These are phyloP conservation scores for Choloepus hoffmanni DNA, from an alignment of 2,113 vertebrate genomes.

Conservation along the genomic window DNA sequence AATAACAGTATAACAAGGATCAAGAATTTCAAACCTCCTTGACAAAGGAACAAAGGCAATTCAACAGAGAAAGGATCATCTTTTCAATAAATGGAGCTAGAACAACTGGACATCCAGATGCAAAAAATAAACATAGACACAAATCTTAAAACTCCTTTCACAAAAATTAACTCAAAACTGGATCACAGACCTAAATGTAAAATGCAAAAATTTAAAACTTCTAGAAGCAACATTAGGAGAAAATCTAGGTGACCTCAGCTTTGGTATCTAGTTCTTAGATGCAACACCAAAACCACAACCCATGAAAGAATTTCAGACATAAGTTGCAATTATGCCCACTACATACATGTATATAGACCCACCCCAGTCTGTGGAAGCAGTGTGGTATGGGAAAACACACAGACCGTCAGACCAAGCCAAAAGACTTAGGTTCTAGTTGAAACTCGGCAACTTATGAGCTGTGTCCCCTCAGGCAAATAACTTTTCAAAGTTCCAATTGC, in stretches of 20 bases:
- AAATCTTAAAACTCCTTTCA: neutral
- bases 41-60: conserved; percentile 2
- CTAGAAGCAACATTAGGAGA: neutral
- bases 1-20: conserved; percentile 85
- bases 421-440: neutral
- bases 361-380: neutral
- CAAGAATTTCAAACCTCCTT: neutral
- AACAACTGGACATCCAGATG: neutral
- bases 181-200: neutral
- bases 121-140: neutral
- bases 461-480: neutral
- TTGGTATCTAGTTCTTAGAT: conserved; percentile 7
- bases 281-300: neutral
- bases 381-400: rapidly evolving
- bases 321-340: conserved; percentile 77
- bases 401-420: neutral
- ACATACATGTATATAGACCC: conserved; percentile 81
- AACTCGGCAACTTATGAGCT: neutral
- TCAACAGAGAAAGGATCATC: neutral
- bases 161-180: conserved; percentile 7
- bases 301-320: conserved; percentile 78
- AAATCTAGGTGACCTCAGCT: neutral
- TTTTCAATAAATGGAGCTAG: neutral
- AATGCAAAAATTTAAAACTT: neutral
- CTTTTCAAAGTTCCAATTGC: neutral